Evolutionary conservation across 2,888 invertebrate genomes (phyloP), one percentile per base, ranked within the genome.

Genomic region (Cyaniris semiargus): DNA sequence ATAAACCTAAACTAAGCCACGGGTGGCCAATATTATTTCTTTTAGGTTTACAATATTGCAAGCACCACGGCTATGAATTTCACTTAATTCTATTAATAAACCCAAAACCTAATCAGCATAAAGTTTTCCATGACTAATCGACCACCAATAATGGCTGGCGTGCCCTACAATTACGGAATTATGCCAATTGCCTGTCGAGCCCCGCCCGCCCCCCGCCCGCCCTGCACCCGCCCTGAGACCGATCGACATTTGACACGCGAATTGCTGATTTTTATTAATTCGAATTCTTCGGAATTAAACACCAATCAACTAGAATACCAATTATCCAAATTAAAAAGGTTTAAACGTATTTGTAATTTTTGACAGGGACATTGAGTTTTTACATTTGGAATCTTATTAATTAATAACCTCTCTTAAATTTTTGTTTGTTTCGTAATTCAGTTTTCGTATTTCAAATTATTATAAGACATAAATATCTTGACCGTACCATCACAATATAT

Each of bases 211-310:
- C 44, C 48, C 53, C 23, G 23, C 23, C 60, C 60, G 13, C 60
- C 60, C 10, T 44, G 8, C 21, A 10, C 23, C 23, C 10, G 23
- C 58, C 21, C 58, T 58, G 58, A 21, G 8, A 60, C 4, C 23
- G 60, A 60, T 60, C 60, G 60, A 27, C 66, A 66, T 31, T 31
- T 27, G 66, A 66, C 66, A 66, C 27, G 66, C 66, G 27, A 66
- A 15, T 6, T 15, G 66, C 66, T 66, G 66, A 66, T 60, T 60
- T 60, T 60, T 23, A 60, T 66, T 66, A 31, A 66, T 66, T 66
- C 27, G 18, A 27, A 66, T 66, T 66, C 66, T 27, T 66, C 6
- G 27, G 18, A 66, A 66, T 66, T 31, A 66, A 66, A 66, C 13
- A 23, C 66, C 27, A 15, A 31, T 66, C 27, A 31, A 18, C 6